Conservation (phyloP, 2,888 invertebrate species). For the Pelosia muscerda region DNA sequence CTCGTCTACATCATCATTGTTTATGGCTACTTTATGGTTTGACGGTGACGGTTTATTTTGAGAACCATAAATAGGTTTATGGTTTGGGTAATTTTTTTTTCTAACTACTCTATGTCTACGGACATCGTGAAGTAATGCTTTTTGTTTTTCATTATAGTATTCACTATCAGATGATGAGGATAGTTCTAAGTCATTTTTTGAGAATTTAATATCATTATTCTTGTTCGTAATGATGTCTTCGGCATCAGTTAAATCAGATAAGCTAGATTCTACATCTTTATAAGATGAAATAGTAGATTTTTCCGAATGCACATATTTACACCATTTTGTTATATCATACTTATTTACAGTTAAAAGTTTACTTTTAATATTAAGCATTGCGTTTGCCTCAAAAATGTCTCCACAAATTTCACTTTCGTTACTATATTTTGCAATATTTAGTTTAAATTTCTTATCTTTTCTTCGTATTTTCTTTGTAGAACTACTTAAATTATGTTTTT, state of each 20-base stretch:
- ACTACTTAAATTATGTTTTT: conserved; percentile 49
- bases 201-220: conserved; percentile 55
- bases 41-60: conserved; percentile 3
- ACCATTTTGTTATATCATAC: conserved; percentile 63
- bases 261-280: conserved; percentile 47
- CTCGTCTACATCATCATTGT: conserved; percentile 74
- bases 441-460: conserved; percentile 54
- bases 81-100: conserved; percentile 68
- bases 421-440: conserved; percentile 57
- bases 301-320: conserved; percentile 46
- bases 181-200: conserved; percentile 73
- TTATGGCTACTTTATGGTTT: conserved; percentile 47
- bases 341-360: conserved; percentile 62
- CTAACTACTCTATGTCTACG: conserved; percentile 70
- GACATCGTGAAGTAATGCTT: conserved; percentile 68
- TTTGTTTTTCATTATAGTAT: conserved; percentile 59
- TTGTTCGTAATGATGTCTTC: conserved; percentile 54
- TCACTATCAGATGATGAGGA: conserved; percentile 75
- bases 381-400: conserved; percentile 61
- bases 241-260: conserved; percentile 59
- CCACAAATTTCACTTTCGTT: conserved; percentile 60
- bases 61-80: conserved; percentile 32
- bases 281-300: conserved; percentile 19
- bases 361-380: conserved; percentile 60
- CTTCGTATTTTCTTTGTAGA: conserved; percentile 41